Evolutionary conservation across 2,888 invertebrate genomes (phyloP), one percentile per base, ranked within the genome.

Genomic region (Timema cristinae): DNA sequence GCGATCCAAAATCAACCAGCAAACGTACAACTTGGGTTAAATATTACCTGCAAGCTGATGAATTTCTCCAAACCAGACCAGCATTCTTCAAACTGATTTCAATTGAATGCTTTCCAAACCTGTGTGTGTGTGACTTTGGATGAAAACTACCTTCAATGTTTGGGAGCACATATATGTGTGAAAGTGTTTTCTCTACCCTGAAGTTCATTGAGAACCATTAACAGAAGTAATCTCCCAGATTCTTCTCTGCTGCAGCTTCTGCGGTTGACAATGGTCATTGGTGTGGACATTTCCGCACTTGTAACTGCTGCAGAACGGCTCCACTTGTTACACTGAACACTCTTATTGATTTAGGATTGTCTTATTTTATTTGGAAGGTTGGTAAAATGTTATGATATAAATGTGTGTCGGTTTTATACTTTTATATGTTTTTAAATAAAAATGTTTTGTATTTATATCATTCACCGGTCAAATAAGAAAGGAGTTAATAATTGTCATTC

Each of bases 51-150:
- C 54, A 13, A 54, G 54, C n/a, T 54, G 54, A 54, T 54, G 54
- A 1, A 54, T 54, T 54, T 54, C 54, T 54, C n/a, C 54, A 54
- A 54, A 54, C 54, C 11, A 54, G n/a, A 54, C 11, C 54, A 13
- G 54, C 54, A 54, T 54, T 54, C 54, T 54, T 54, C 54, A 54
- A 54, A 54, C 54, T 54, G 11, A 54, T 54, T 4, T 54, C 54
- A 13, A 54, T 2, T n/a, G 11, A 54, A 54, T 4, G 4, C 11
- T 54, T 54, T 54, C 54, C 54, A 11, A 11, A 54, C 54, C n/a
- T 54, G 54, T 54, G 54, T 2, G 54, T 54, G 54, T 54, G 54
- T 2, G 54, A 54, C n/a, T 54, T 54, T 54, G 54, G 54, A 54
- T 4, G 54, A 13, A 54, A 54, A 54, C 11, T 54, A 13, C 11